Conservation (phyloP, 1,140 invertebrate species). For the Lepidurus apus region DNA sequence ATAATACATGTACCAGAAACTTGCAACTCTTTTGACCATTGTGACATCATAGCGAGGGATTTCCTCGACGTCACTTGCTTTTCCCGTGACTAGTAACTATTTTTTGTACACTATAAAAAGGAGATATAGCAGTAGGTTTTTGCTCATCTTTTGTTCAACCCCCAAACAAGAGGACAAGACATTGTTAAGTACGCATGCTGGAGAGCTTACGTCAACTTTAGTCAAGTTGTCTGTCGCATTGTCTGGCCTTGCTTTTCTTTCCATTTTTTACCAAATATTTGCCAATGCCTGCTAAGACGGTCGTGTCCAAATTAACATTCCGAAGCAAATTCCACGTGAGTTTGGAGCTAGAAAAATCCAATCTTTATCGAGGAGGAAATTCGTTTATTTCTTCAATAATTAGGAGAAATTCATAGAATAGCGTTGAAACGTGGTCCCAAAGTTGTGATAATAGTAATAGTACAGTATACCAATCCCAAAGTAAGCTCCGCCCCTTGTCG, state of each 20-base stretch:
- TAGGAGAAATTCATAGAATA: background rate
- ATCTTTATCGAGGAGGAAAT: too few relatives aligned
- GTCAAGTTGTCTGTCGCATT: background rate
- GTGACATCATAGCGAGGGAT: too few relatives aligned
- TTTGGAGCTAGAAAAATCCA: too few relatives aligned
- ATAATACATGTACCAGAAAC: too few relatives aligned
- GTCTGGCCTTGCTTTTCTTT: background rate
- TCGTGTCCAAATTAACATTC: background rate
- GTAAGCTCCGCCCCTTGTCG: background rate
- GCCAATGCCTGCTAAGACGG: background rate
- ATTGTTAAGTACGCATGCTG: background rate
- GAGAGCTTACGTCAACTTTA: constrained; percentile 18
- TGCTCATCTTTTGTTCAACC: background rate
- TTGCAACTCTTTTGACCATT: too few relatives aligned
- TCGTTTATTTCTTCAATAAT: too few relatives aligned
- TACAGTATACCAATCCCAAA: background rate
- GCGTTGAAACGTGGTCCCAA: constrained; percentile 14
- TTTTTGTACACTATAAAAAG: too few relatives aligned
- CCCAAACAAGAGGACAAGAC: background rate
- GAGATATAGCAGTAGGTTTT: background rate
- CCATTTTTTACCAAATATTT: background rate
- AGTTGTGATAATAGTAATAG: background rate
- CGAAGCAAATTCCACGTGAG: too few relatives aligned
- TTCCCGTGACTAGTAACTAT: too few relatives aligned
- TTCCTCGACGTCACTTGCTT: too few relatives aligned